Percentiles rank a stretch among this genome's conserved stretches.
Evolutionary conservation across 2,113 vertebrate genomes (phyloP).

Genomic region (Pica pica): DNA sequence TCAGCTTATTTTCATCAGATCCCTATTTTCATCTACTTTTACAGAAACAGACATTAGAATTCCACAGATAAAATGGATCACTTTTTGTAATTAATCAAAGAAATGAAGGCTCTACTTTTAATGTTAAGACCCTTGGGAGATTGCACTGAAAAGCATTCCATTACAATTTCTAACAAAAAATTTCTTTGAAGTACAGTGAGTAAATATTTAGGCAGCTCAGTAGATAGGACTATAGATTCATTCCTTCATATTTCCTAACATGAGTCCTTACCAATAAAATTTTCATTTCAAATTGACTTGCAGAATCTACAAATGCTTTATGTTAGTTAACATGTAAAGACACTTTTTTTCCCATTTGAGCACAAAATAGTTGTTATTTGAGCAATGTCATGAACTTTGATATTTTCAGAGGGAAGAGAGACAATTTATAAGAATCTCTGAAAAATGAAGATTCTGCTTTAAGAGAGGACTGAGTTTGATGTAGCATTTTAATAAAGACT

Average conservation of each 20-base stretch:
- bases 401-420: background rate
- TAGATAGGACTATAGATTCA: background rate
- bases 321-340: background rate
- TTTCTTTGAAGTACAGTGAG: background rate
- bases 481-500: background rate
- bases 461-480: background rate
- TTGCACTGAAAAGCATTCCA: background rate
- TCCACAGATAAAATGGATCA: background rate
- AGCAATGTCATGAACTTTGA: background rate
- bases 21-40: background rate
- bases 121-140: background rate
- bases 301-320: background rate
- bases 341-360: background rate
- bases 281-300: background rate
- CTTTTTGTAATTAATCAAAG: background rate
- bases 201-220: slow-evolving; percentile 4
- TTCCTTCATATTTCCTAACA: background rate
- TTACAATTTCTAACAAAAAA: background rate
- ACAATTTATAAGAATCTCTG: background rate
- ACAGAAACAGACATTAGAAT: background rate
- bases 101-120: background rate
- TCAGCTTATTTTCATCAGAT: background rate
- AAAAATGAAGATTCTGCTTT: background rate
- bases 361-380: background rate
- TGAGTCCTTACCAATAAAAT: background rate